Conservation (phyloP, 2,113 vertebrate species). For the Mola mola region DNA sequence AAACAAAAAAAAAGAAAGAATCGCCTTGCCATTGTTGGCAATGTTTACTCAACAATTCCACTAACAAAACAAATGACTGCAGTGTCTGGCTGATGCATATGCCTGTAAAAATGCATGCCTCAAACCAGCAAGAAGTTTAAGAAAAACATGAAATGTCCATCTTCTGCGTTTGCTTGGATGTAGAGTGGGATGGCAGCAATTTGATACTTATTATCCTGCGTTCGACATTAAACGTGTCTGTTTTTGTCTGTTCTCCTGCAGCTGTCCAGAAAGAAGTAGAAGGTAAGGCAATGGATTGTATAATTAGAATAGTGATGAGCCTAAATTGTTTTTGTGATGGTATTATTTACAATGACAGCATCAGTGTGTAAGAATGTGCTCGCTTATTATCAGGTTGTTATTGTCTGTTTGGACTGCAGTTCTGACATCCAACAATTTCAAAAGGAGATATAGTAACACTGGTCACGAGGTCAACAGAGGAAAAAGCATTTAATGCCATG, state of each 20-base stretch:
- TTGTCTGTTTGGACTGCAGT: slow-evolving; percentile 84
- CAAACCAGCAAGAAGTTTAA: too few species aligned
- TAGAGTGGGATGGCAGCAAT: not conserved
- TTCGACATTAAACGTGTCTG: slow-evolving; percentile 50
- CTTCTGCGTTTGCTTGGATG: slow-evolving; percentile 4
- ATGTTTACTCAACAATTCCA: too few species aligned
- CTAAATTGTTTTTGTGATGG: slow-evolving; percentile 45
- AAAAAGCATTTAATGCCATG: slow-evolving; percentile 49
- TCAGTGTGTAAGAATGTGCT: slow-evolving; percentile 53
- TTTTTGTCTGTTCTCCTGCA: slow-evolving; percentile 62
- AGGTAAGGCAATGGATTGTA: slow-evolving; percentile 79
- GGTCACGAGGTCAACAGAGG: slow-evolving; percentile 60
- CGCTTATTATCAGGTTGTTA: slow-evolving; percentile 65
- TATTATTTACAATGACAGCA: slow-evolving; percentile 49
- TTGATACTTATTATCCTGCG: slow-evolving; percentile 15
- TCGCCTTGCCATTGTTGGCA: too few species aligned
- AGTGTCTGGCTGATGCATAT: too few species aligned
- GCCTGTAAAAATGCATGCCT: too few species aligned
- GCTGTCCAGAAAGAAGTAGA: slow-evolving; percentile 80
- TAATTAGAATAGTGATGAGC: slow-evolving; percentile 48
- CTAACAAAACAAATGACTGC: too few species aligned
- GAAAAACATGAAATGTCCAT: not conserved
- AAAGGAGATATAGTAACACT: slow-evolving; percentile 55
- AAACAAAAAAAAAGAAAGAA: too few species aligned
- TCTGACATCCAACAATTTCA: slow-evolving; percentile 78